A percentile compares a stretch with the other conserved stretches of the same genome.
Conservation (phyloP, 2,113 vertebrate genomes). For the Equus quagga region DNA sequence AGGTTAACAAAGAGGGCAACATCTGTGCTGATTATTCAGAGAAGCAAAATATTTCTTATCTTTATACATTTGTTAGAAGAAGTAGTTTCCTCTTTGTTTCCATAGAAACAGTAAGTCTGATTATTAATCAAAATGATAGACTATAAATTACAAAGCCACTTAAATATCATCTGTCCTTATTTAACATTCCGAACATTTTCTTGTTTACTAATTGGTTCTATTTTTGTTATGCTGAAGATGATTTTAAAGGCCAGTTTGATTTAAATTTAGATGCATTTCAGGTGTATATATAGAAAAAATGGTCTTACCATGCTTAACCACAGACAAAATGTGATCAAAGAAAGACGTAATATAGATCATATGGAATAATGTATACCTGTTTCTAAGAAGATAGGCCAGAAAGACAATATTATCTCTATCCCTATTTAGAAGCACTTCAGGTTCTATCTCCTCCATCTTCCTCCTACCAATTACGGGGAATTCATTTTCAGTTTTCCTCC, state of each 20-base stretch:
- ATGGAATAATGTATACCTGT: not conserved
- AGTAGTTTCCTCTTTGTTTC: slow-evolving; percentile 68
- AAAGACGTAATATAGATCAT: not conserved
- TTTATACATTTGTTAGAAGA: slow-evolving; percentile 57
- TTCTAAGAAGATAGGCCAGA: not conserved
- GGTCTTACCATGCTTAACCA: not conserved
- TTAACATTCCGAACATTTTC: slow-evolving; percentile 46
- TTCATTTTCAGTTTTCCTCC: slow-evolving; percentile 41
- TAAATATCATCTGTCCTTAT: slow-evolving; percentile 56
- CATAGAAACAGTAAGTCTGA: slow-evolving; percentile 72
- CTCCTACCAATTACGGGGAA: not conserved
- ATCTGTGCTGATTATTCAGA: slow-evolving; percentile 51
- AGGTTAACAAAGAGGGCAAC: slow-evolving; percentile 61
- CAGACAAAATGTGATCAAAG: not conserved
- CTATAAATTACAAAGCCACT: slow-evolving; percentile 62
- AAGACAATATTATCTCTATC: not conserved
- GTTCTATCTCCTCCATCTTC: not conserved
- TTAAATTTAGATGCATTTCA: slow-evolving; percentile 55
- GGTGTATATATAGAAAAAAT: not conserved
- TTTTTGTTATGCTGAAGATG: not conserved
- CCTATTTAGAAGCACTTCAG: not conserved
- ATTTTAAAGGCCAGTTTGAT: slow-evolving; percentile 36
- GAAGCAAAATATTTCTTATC: slow-evolving; percentile 67
- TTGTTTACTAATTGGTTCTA: slow-evolving; percentile 50
- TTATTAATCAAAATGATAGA: slow-evolving; percentile 72